These are phyloP conservation scores for Protodeltote pygarga DNA, from an alignment of 2,888 invertebrate genomes.

Conservation along the genomic window DNA sequence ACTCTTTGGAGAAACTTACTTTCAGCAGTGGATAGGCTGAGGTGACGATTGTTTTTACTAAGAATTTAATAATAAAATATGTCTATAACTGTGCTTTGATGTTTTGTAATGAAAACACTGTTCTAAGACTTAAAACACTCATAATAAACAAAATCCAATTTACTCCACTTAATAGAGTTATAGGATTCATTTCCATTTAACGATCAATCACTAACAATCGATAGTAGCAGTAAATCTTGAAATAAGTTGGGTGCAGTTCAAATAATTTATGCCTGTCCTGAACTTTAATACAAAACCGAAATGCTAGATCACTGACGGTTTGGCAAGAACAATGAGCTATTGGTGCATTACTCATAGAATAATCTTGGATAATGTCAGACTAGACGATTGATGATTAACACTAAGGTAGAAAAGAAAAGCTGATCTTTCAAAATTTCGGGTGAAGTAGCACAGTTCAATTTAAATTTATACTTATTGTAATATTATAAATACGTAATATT, in stretches of 20 bases:
- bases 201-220: constrained; percentile 4
- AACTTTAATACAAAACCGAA: constrained; percentile 67
- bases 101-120: no score
- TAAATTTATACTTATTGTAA: no score
- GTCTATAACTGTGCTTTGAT: no score
- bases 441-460: no score
- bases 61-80: no score
- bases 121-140: no score
- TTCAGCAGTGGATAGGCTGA: no score
- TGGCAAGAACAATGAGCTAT: constrained; percentile 67
- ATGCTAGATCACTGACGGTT: constrained; percentile 63
- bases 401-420: constrained; percentile 4
- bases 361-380: constrained; percentile 44
- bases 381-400: constrained; percentile 29
- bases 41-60: no score
- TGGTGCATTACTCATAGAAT: constrained; percentile 58
- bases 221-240: constrained; percentile 51
- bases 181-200: not conserved
- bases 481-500: no score
- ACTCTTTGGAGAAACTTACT: no score
- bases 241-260: constrained; percentile 61
- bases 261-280: constrained; percentile 67
- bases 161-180: no score
- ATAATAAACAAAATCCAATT: no score
- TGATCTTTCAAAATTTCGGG: constrained; percentile 15